phyloP scores from a whole-genome alignment of 1,140 invertebrate genomes.

The Aphidius gifuensis region DNA sequence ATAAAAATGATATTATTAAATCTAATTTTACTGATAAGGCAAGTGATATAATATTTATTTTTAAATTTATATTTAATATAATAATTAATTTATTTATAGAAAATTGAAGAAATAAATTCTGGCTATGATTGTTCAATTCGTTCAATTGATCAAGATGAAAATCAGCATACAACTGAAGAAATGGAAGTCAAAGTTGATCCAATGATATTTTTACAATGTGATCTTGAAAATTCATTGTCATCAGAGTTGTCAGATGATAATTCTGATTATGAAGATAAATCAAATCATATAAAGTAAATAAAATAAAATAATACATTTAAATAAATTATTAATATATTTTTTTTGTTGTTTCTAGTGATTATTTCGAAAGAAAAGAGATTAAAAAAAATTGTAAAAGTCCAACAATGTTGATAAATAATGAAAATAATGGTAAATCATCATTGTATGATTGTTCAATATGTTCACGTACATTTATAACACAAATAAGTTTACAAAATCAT shows the following conservation, averaged over 20 bases:
- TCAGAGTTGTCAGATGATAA: slow-evolving; percentile 20
- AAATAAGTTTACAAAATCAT: slow-evolving; percentile 59
- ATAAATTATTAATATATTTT: too few relatives aligned
- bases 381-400: slow-evolving; percentile 24
- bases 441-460: slow-evolving; percentile 56
- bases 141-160: slow-evolving; percentile 32
- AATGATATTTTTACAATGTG: slow-evolving; percentile 59
- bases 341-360: neutral
- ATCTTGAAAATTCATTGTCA: slow-evolving; percentile 41
- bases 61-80: neutral
- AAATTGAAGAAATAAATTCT: slow-evolving; percentile 14
- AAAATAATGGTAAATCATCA: slow-evolving; percentile 41
- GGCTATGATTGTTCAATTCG: neutral
- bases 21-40: slow-evolving; percentile 13
- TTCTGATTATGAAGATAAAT: slow-evolving; percentile 44
- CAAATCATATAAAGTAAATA: slow-evolving; percentile 37
- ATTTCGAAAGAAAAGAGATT: neutral
- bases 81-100: slow-evolving; percentile 3
- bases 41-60: neutral
- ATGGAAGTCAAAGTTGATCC: slow-evolving; percentile 63
- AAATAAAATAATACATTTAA: neutral
- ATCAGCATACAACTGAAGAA: slow-evolving; percentile 52
- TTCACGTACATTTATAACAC: slow-evolving; percentile 52
- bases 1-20: slow-evolving; percentile 20
- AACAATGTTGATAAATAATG: slow-evolving; percentile 28